Evolutionary conservation across 2,113 vertebrate species (phyloP), one percentile per base, ranked within the genome.

Genomic region (Aegypius monachus): DNA sequence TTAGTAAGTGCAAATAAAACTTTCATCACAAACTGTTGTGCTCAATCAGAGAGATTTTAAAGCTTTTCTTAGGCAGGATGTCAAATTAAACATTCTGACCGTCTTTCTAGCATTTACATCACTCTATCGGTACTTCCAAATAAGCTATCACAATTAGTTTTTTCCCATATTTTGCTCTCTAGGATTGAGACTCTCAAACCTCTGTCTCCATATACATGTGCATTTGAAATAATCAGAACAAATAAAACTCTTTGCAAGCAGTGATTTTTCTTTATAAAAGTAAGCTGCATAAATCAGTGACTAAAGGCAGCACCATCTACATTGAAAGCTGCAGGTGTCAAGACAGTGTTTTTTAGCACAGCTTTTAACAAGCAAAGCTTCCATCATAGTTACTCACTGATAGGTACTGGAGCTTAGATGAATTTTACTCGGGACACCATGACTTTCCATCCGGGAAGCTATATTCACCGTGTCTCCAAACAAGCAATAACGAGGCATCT

Each of bases 381-480:
- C 61, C 87, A 45, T 14, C 19, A 13, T 2, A 47, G 43, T 21
- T 48, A 97, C 82, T 98, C 95, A 98, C 97, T 96, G 95, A 16
- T 98, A 97, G 78, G 97, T 81, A 29, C 88, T 98, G 93, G 96
- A 95, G 86, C 98, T 98, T 6, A 98, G 93, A 47, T 98, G 98
- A 59, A 98, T 98, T 81, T 97, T 98, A 89, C 96, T 97, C 1
- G 98, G 97, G 40, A 98, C 95, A 5, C 97, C 98, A 13, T 98
- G 97, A 81, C 98, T 98, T 92, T 98, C 98, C 98, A 98, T 98
- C 32, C 97, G 96, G 48, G 98, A 98, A 59, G 98, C 98, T 27
- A 98, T 98, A 38, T 99, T 98, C 89, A 98, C 98, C 1, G 98
- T 98, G 96, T 98, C 98, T 70, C 98, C 98, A 95, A 98, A 98